Evolutionary conservation across 2,888 invertebrate species (phyloP).

Genomic region (Cecidostiba fungosa): DNA sequence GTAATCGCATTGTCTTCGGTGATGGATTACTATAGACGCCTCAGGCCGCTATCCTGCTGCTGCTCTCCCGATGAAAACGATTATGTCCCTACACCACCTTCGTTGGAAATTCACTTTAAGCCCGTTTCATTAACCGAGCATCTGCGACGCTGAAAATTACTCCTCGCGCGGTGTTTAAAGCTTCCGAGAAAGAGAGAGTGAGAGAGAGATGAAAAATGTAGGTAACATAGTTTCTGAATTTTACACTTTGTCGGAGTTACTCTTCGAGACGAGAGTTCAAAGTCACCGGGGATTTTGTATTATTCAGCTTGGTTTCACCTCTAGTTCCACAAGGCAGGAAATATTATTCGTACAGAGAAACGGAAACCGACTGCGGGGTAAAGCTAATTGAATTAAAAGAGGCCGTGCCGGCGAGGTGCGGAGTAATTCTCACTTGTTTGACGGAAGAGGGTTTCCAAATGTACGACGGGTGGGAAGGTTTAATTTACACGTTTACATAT

Average conservation of each 20-base stretch:
- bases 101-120: conserved; percentile 36
- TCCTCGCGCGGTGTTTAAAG: background rate
- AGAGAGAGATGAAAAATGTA: background rate
- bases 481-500: background rate
- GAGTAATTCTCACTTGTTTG: conserved; percentile 9
- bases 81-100: conserved; percentile 58
- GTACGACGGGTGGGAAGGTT: background rate
- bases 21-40: conserved; percentile 69
- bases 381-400: conserved; percentile 25
- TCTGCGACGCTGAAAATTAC: conserved; percentile 3
- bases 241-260: background rate
- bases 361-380: background rate
- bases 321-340: background rate
- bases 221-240: conserved; percentile 26
- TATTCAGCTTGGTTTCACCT: conserved; percentile 32
- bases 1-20: conserved; percentile 72
- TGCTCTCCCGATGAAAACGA: conserved; percentile 65
- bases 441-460: background rate
- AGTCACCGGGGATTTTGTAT: conserved; percentile 23
- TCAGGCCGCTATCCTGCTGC: conserved; percentile 44
- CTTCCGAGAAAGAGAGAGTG: background rate
- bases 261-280: background rate
- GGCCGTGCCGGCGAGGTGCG: background rate
- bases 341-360: conserved; percentile 36
- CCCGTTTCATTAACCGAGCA: conserved; percentile 42